Conservation (phyloP, 2,113 vertebrate species). For the Siniperca knerii region DNA sequence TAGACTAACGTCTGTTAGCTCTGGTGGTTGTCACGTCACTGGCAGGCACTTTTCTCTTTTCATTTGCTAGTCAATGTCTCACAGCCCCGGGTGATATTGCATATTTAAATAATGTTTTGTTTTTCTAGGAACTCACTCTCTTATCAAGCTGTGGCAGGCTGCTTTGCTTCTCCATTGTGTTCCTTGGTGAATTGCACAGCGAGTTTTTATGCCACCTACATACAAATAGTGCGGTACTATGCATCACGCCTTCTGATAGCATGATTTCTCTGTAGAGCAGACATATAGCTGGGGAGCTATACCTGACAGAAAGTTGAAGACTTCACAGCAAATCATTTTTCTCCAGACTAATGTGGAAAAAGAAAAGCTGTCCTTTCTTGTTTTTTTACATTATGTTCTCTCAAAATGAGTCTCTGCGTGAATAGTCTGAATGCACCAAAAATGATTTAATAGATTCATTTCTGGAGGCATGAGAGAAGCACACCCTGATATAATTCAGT, state of each 20-base stretch:
- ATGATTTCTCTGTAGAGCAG: background rate
- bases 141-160: conserved; percentile 63
- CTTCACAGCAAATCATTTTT: background rate
- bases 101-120: conserved; percentile 68
- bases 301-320: conserved; percentile 10
- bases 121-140: conserved; percentile 52
- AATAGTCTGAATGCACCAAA: conserved; percentile 16
- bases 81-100: conserved; percentile 52
- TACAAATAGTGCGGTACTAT: conserved; percentile 6
- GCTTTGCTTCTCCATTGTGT: conserved; percentile 20
- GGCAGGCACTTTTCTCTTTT: conserved; percentile 64
- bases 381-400: background rate
- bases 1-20: conserved; percentile 17
- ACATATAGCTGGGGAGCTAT: background rate
- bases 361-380: background rate
- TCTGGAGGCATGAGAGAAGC: conserved; percentile 22
- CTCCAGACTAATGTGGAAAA: background rate
- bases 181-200: conserved; percentile 30
- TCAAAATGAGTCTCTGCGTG: background rate
- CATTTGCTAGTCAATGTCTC: conserved; percentile 73
- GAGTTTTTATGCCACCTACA: conserved; percentile 56
- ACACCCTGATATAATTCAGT: conserved; percentile 29
- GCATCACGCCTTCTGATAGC: conserved; percentile 9
- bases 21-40: conserved; percentile 35
- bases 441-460: conserved; percentile 46